A percentile compares a stretch with the other conserved stretches of the same genome.
Conservation (phyloP, 2,113 vertebrate genomes). For the Peromyscus californicus region DNA sequence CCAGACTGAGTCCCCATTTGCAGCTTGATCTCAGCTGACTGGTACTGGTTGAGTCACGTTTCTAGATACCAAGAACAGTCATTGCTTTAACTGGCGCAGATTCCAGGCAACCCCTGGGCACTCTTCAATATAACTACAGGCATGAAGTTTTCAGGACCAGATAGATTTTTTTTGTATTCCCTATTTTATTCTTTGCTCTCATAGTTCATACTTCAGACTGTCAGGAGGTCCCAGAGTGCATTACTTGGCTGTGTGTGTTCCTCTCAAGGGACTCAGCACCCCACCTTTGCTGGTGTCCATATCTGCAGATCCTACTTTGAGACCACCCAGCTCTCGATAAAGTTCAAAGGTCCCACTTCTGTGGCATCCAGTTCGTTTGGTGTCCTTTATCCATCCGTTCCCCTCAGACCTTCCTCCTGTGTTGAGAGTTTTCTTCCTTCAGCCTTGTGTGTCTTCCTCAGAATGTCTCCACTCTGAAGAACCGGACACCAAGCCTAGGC, state of each 20-base stretch:
- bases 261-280: neutral
- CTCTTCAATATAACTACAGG: neutral
- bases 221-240: neutral
- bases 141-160: neutral
- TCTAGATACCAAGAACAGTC: neutral
- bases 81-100: neutral
- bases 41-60: neutral
- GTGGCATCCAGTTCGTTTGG: neutral
- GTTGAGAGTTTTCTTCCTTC: neutral
- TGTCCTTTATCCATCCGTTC: neutral
- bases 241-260: neutral
- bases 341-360: neutral
- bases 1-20: neutral
- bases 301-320: neutral
- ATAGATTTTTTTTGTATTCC: neutral
- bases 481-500: neutral
- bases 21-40: neutral
- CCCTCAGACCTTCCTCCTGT: neutral
- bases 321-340: neutral
- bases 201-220: fast-evolving
- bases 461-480: neutral
- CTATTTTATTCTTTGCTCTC: neutral
- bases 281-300: too few species aligned
- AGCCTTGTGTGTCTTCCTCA: neutral
- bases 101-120: neutral